phyloP scores from a whole-genome alignment of 2,797 vertebrate species.

The Vultur gryphus region DNA sequence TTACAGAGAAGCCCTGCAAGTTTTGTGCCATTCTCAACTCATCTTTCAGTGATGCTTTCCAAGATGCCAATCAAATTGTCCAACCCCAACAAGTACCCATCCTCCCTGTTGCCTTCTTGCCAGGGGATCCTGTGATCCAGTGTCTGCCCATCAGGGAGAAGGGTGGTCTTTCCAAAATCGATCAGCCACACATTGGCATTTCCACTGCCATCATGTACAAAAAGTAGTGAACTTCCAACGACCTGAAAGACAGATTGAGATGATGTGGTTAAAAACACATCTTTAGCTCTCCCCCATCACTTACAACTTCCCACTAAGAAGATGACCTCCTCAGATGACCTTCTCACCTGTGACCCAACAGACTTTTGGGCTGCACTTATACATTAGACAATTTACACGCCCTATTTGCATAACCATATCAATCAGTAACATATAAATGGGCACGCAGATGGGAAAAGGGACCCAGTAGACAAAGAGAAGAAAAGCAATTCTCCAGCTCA shows the following conservation, averaged over 20 bases:
- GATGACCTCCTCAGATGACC: not conserved
- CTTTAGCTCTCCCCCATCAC: not conserved
- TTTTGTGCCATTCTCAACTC: slow-evolving; percentile 43
- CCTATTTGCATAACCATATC: not conserved
- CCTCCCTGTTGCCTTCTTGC: slow-evolving; percentile 96
- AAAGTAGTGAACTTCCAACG: slow-evolving; percentile 98
- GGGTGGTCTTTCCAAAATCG: slow-evolving; percentile 96
- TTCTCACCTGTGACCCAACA: not conserved
- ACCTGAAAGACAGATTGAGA: slow-evolving; percentile 77
- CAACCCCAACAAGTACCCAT: slow-evolving; percentile 94
- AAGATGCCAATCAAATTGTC: slow-evolving; percentile 88
- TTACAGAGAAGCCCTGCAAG: slow-evolving; percentile 32
- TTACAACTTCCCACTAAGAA: not conserved
- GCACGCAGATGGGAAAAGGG: not conserved
- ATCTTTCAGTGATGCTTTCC: slow-evolving; percentile 77
- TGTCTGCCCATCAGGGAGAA: slow-evolving; percentile 85
- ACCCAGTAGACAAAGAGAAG: not conserved
- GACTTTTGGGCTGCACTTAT: not conserved
- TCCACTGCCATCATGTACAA: slow-evolving; percentile 91
- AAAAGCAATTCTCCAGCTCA: not conserved
- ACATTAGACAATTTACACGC: not conserved
- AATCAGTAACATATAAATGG: not conserved
- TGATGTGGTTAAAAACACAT: not conserved
- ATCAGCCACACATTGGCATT: slow-evolving; percentile 94
- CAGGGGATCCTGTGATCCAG: slow-evolving; percentile 88